A percentile compares a stretch with the other conserved stretches of the same genome.
Evolutionary conservation across 2,113 vertebrate species (phyloP).

Genomic region (Chlamydotis undulata): DNA sequence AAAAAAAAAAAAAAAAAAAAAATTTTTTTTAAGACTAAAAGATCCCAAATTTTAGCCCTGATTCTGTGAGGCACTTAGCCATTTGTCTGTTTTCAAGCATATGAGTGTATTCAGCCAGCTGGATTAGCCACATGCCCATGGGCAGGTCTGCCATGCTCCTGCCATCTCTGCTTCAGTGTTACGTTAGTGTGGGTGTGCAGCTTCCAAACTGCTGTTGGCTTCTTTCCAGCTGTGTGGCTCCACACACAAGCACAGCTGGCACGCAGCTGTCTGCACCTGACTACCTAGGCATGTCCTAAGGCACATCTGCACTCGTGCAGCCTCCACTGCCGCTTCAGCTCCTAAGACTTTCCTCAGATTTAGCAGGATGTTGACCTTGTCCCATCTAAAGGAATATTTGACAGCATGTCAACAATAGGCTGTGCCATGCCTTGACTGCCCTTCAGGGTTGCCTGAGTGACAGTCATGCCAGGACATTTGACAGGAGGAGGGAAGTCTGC

Average conservation of each 20-base stretch:
- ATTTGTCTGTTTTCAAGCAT: neutral
- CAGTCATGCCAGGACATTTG: neutral
- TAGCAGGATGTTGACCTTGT: neutral
- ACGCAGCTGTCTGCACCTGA: constrained; percentile 41
- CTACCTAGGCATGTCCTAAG: neutral
- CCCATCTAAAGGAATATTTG: neutral
- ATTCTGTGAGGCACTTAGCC: neutral
- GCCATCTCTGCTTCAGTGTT: neutral
- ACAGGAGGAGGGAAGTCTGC: neutral
- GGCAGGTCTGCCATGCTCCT: constrained; percentile 14
- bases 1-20: no score
- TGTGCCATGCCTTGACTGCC: neutral
- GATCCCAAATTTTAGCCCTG: neutral
- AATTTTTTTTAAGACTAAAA: no score
- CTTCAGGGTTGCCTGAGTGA: neutral
- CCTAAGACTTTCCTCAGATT: neutral
- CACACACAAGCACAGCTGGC: constrained; percentile 3
- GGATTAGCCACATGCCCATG: constrained; percentile 23
- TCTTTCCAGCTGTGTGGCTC: neutral
- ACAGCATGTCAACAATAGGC: neutral
- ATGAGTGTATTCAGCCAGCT: neutral
- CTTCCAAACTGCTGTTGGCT: constrained; percentile 9
- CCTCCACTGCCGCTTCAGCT: neutral
- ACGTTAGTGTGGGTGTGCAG: neutral
- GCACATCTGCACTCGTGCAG: neutral